Evolutionary conservation across 2,888 invertebrate species (phyloP), one percentile per base, ranked within the genome.

Genomic region (Homarus gammarus): DNA sequence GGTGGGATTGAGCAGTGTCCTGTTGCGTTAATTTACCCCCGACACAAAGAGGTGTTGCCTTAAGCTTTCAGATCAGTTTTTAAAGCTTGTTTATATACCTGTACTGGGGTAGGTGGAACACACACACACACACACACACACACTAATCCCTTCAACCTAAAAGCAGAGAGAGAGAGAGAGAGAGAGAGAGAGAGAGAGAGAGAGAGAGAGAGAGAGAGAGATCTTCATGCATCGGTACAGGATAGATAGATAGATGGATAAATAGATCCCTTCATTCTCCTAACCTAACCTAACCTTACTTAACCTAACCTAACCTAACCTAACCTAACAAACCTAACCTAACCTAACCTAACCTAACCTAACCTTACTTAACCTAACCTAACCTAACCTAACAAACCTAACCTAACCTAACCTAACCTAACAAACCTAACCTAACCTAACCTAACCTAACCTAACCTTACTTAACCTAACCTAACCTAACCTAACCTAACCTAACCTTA

Each of bases 401-500:
- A n/a, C n/a, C n/a, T n/a, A n/a, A n/a, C n/a, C n/a, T n/a, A n/a
- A n/a, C n/a, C n/a, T n/a, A n/a, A n/a, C n/a, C n/a, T n/a, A n/a
- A n/a, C 33, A 72, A 72, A 72, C 72, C n/a, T 31, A 72, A 72
- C 72, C 72, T 15, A 72, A 77, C 77, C 77, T 77, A 77, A 77
- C 77, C 38, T 77, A 77, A 77, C 49, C 49, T 77, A 77, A 77
- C 77, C 77, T 77, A 77, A 77, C 77, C 77, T 77, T 77, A 72
- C 72, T 27, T 72, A 31, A 72, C 33, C 33, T 72, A 56, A 56
- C 56, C 56, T 56, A 56, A 56, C 56, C 56, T 56, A 56, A 56
- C 56, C 56, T 56, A 56, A 56, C n/a, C n/a, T n/a, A n/a, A n/a
- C n/a, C n/a, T 12, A 6, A 68, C 6, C 68, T 18, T 5, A 6